phyloP scores from a whole-genome alignment of 2,888 invertebrate genomes.

The Exephanes ischioxanthus region DNA sequence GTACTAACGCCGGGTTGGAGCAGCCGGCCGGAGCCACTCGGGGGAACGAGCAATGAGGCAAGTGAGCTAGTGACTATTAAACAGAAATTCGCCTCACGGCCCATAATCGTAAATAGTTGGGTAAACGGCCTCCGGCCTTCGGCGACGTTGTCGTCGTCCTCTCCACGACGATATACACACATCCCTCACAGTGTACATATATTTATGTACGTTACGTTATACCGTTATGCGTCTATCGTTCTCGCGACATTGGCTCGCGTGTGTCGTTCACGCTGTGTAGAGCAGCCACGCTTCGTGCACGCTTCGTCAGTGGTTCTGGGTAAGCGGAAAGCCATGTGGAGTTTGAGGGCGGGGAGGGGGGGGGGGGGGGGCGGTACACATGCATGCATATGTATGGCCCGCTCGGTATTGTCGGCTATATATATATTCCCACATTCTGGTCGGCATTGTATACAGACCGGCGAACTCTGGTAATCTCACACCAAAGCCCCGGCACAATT shows the following conservation, averaged over 20 bases:
- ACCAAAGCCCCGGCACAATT: constrained; percentile 43
- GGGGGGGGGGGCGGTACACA: constrained; percentile 27
- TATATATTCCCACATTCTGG: constrained; percentile 51
- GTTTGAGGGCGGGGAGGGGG: background rate
- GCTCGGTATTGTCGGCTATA: background rate
- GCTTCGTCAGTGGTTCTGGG: constrained; percentile 61
- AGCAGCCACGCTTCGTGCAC: constrained; percentile 51
- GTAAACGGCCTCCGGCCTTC: constrained; percentile 34
- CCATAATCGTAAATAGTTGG: constrained; percentile 75
- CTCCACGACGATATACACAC: background rate
- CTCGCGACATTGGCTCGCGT: constrained; percentile 39
- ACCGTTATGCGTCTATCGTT: constrained; percentile 15
- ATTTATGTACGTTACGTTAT: constrained; percentile 26
- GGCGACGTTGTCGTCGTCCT: constrained; percentile 17
- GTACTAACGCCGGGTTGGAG: background rate
- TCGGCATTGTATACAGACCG: constrained; percentile 45
- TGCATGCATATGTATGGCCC: constrained; percentile 39
- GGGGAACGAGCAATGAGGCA: constrained; percentile 12
- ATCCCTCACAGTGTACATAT: constrained; percentile 17
- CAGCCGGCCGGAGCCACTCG: background rate
- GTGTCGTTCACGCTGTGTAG: constrained; percentile 1
- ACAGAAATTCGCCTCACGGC: constrained; percentile 70
- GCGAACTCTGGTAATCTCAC: constrained; percentile 56
- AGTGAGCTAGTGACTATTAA: constrained; percentile 65
- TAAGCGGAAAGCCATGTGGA: constrained; percentile 60